Conservation (phyloP, 1,140 invertebrate genomes). For the Mycetomoellerius zeteki region DNA sequence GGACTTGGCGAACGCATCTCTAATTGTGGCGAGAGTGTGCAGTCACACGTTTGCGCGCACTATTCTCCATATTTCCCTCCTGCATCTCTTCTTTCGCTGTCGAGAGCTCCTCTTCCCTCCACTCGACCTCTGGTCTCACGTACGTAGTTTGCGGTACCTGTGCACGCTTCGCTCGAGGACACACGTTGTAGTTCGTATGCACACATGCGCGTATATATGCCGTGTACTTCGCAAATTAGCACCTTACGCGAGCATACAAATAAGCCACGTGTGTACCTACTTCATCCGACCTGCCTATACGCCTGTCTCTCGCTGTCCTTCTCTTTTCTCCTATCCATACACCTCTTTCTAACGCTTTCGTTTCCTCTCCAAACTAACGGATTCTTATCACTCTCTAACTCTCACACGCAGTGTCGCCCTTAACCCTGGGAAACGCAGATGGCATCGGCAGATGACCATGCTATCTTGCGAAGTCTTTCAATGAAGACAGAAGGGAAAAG, state of each 20-base stretch:
- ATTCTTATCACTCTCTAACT: constrained; percentile 58
- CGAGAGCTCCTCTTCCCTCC: background rate
- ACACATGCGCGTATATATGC: constrained; percentile 44
- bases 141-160: constrained; percentile 46
- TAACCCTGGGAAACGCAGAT: constrained; percentile 17
- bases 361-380: constrained; percentile 47
- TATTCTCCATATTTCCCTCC: constrained; percentile 12
- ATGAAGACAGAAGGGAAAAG: background rate
- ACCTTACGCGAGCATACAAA: constrained; percentile 76
- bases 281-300: constrained; percentile 23
- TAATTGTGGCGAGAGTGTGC: constrained; percentile 12
- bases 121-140: constrained; percentile 30
- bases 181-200: constrained; percentile 58
- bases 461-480: background rate
- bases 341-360: constrained; percentile 1
- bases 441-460: constrained; percentile 26
- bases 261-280: constrained; percentile 64
- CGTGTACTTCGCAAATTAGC: constrained; percentile 77
- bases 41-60: constrained; percentile 23
- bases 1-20: constrained; percentile 16
- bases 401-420: constrained; percentile 23
- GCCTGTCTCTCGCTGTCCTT: background rate
- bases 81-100: background rate
- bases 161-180: constrained; percentile 59
- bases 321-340: background rate